Conservation (phyloP, 2,113 vertebrate species). For the Isichthys henryi region DNA sequence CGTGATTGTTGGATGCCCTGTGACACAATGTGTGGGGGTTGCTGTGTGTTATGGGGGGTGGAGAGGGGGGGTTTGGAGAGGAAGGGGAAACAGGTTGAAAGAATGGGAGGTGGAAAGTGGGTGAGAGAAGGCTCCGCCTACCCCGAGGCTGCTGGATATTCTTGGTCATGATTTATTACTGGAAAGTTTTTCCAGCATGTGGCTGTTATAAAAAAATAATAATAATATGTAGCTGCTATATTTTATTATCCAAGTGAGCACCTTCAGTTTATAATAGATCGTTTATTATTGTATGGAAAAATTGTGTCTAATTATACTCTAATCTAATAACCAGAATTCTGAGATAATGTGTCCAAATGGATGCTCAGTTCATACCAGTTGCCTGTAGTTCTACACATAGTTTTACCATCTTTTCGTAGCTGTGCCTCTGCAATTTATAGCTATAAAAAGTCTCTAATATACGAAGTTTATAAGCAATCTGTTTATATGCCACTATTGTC, state of each 20-base stretch:
- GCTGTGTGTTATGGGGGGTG: not conserved
- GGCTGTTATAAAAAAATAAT: slow-evolving; percentile 9
- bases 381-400: not conserved
- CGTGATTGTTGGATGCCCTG: not conserved
- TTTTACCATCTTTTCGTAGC: not conserved
- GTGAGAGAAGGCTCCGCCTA: not conserved
- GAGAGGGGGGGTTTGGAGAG: too few relatives aligned
- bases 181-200: slow-evolving; percentile 19
- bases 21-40: not conserved
- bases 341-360: not conserved
- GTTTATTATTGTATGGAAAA: not conserved
- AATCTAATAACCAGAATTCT: not conserved
- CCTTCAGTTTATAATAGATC: too few relatives aligned
- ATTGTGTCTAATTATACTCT: not conserved
- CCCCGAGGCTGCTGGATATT: slow-evolving; percentile 19
- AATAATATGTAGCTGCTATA: not conserved
- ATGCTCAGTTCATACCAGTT: not conserved
- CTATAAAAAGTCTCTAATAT: not conserved
- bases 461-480: slow-evolving; percentile 10
- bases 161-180: slow-evolving; percentile 37
- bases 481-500: not conserved
- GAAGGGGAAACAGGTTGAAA: too few relatives aligned
- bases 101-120: too few relatives aligned
- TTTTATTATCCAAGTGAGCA: not conserved
- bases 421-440: not conserved